Evolutionary conservation across 2,888 invertebrate genomes (phyloP).

Genomic region (Danaus chrysippus): DNA sequence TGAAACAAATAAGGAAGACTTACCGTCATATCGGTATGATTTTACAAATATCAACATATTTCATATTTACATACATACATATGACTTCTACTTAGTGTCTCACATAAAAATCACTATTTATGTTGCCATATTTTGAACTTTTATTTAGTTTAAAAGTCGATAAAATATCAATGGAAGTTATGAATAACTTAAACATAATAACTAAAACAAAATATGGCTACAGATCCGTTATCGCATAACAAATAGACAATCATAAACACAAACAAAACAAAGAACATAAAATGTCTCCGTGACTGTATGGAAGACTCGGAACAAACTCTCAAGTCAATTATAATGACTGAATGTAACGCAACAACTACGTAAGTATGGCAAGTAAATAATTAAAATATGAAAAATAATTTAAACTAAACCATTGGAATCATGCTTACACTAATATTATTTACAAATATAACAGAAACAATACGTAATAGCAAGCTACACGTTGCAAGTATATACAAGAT

Average conservation of each 20-base stretch:
- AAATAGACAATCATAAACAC: constrained; percentile 64
- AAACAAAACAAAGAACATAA: constrained; percentile 70
- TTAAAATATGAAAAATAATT: constrained; percentile 71
- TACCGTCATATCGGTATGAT: constrained; percentile 56
- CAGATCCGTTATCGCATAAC: constrained; percentile 49
- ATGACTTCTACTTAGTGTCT: constrained; percentile 22
- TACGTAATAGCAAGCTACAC: constrained; percentile 39
- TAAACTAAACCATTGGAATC: constrained; percentile 74
- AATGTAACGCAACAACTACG: constrained; percentile 54
- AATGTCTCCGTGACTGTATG: constrained; percentile 56
- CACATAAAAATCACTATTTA: constrained; percentile 14
- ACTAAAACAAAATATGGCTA: constrained; percentile 31
- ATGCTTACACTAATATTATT: constrained; percentile 62
- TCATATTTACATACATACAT: constrained; percentile 63
- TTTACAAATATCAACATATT: constrained; percentile 60
- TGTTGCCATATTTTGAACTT: constrained; percentile 8
- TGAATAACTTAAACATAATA: constrained; percentile 29
- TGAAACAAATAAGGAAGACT: constrained; percentile 76
- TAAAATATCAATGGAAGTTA: neutral
- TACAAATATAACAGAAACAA: constrained; percentile 73
- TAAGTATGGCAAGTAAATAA: constrained; percentile 73
- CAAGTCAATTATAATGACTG: constrained; percentile 23
- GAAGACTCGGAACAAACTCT: constrained; percentile 54
- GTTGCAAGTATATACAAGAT: constrained; percentile 24
- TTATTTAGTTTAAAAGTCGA: neutral